Base-by-base conservation (phyloP, 2,113 vertebrate genomes). In the Epinephelus fuscoguttatus region DNA sequence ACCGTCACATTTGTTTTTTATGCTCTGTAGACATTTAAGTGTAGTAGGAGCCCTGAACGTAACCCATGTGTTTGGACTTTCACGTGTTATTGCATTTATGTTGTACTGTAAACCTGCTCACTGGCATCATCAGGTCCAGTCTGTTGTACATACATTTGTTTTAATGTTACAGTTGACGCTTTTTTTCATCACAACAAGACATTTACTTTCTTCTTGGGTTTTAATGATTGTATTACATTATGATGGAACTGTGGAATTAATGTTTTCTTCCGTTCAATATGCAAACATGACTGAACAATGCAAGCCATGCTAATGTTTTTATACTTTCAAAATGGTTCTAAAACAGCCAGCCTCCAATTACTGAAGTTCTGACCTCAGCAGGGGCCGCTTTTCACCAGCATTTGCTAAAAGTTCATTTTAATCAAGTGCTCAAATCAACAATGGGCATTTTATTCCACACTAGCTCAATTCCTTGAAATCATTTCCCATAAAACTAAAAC, bases 221-320 rank as follows among this genome's bases (percentile, higher is more conserved):
- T 70, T 72, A 70, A 70, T 64, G 50, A 75, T 84, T 78, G 81
- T 84, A 61, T 81, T 27, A 33, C 57, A 52, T 25, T 3, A 74
- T 64, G 66, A 61, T 56, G 3, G 3, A 82, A 62, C 47, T 5
- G 5, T 78, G 64, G 67, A 74, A 73, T 76, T 27, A 71, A 78
- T 80, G 66, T 75, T 82, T 62, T 53, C 75, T 75, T 84, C 64
- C 6, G 1, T 73, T 80, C 50, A 75, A 82, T 91, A 87, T 89
- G 84, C 89, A 89, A n/a, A 45, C 10, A 21, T 61, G 40, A 77
- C 71, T 74, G 60, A 84, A 68, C 40, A 89, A 80, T 84, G 69
- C 60, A 87, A 82, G 70, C 75, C 70, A 89, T 84, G 73, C 42
- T 40, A 45, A 74, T 71, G 19, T 71, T 76, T 77, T 75, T n/a